Base-by-base conservation (phyloP, 2,888 invertebrate genomes). In the Cryptocheilus praepositus region DNA sequence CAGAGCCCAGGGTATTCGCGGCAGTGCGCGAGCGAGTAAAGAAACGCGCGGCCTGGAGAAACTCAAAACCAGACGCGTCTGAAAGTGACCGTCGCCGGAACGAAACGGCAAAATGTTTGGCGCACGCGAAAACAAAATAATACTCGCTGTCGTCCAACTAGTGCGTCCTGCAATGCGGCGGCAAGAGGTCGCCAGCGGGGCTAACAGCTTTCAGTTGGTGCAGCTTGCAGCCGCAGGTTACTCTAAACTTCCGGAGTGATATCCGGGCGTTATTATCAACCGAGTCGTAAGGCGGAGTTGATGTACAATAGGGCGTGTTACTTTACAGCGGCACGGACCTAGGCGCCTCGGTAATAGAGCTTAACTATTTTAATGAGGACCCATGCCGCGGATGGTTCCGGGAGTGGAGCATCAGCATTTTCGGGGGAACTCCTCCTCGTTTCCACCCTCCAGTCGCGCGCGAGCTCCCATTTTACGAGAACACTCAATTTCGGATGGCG, bases 331-430 rank as follows among this genome's bases (percentile, higher is more conserved):
- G 54, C 67, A 58, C 67, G 64, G 67, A 66, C 62, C 74, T 71
- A 74, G 79, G 67, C 74, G 69, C 65, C 71, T 71, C 80, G 8
- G 75, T 82, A 82, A 80, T 77, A 74, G 73, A 74, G 78, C 76
- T 79, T 74, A 82, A 81, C 80, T 82, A 81, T 81, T 82, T 81
- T 82, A 82, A 82, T 77, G 82, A 82, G 79, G 71, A 67, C 58
- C 64, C 73, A 61, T 74, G 70, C 70, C 70, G 49, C 52, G 53
- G 70, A 70, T 74, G 76, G 70, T 80, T 78, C 70, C 61, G 61
- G 51, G 58, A 51, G 62, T 36, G 51, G 74, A 70, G 74, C 67
- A 61, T 60, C 63, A 68, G 58, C 66, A 61, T 72, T 75, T 77
- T 66, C 73, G 55, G 49, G 49, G 49, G 49, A n/a, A n/a, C 15